A percentile compares a stretch with the other conserved stretches of the same genome.
These are phyloP conservation scores for Bos indicus DNA, from an alignment of 2,113 vertebrate species.

Conservation along the genomic window DNA sequence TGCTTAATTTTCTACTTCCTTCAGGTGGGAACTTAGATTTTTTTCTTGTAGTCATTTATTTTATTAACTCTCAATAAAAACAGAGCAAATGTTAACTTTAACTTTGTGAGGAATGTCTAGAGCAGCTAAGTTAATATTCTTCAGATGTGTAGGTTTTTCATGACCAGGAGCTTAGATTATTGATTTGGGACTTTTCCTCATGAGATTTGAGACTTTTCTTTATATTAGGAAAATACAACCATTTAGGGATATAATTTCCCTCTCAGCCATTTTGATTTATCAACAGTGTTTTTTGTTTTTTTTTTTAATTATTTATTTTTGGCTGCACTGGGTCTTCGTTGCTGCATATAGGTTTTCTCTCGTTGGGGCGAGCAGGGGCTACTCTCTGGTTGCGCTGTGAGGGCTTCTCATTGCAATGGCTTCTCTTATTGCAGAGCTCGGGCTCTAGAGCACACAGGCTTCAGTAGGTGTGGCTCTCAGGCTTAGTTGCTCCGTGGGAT, in stretches of 20 bases:
- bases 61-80: not conserved
- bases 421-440: rapidly evolving
- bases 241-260: not conserved
- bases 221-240: not conserved
- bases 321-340: not conserved
- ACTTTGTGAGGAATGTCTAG: not conserved
- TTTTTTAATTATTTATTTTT: not conserved
- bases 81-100: not conserved
- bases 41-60: not conserved
- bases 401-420: not conserved
- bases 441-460: not conserved
- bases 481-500: not conserved
- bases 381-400: rapidly evolving
- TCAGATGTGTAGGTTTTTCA: not conserved
- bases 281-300: not conserved
- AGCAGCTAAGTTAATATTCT: not conserved
- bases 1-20: not conserved
- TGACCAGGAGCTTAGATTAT: not conserved
- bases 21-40: not conserved
- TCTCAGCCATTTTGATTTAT: not conserved
- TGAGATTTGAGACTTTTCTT: not conserved
- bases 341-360: not conserved
- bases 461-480: not conserved
- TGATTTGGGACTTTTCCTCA: not conserved
- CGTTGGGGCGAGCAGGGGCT: not conserved